Conservation (phyloP, 2,113 vertebrate genomes). For the Copsychus sechellarum region DNA sequence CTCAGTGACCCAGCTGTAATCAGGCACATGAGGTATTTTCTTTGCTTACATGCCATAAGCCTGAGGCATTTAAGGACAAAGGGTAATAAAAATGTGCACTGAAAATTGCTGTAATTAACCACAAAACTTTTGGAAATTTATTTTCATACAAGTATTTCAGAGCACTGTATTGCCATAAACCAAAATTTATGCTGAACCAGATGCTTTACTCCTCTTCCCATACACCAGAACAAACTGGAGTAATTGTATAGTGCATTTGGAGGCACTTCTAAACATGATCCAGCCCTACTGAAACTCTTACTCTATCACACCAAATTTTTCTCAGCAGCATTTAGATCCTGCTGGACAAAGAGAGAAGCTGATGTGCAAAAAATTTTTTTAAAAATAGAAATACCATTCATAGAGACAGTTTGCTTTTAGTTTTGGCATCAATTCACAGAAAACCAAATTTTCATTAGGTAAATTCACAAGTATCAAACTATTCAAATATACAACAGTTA, state of each 20-base stretch:
- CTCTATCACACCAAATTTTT: neutral
- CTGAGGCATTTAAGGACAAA: neutral
- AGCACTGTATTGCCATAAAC: neutral
- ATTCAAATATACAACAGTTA: neutral
- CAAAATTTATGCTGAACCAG: neutral
- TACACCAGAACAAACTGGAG: neutral
- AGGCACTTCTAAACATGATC: neutral
- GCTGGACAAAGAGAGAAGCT: neutral
- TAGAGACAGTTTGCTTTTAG: neutral
- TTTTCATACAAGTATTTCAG: slow-evolving; percentile 36
- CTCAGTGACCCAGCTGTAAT: neutral
- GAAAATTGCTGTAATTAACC: slow-evolving; percentile 9
- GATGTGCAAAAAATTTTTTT: fast-evolving
- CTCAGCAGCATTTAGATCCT: neutral
- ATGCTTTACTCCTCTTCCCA: neutral
- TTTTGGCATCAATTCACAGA: neutral
- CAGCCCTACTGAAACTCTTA: neutral
- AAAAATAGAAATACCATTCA: neutral
- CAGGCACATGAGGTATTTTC: neutral
- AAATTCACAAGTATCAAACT: neutral
- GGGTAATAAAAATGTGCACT: neutral
- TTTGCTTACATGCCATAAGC: neutral
- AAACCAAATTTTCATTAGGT: neutral
- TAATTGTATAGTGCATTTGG: neutral
- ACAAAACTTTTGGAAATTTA: slow-evolving; percentile 52